phyloP scores from a whole-genome alignment of 2,797 vertebrate species.

The Taenioides sp. region DNA sequence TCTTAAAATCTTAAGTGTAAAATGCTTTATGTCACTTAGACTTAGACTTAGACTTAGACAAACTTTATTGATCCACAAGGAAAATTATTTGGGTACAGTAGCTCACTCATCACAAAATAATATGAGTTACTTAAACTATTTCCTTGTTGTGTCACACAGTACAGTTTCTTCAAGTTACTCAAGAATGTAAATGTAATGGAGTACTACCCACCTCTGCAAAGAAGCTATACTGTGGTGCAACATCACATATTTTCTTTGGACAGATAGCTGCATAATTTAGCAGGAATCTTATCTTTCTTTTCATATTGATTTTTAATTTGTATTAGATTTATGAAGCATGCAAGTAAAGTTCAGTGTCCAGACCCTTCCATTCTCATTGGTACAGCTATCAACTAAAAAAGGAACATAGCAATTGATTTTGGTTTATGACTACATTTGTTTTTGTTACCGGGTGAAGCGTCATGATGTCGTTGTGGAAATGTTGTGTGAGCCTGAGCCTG shows the following conservation, averaged over 20 bases:
- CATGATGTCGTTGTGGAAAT: background rate
- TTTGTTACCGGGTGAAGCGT: background rate
- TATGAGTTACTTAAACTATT: background rate
- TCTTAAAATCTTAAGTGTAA: constrained; percentile 5
- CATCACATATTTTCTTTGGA: background rate
- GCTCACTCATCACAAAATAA: too few relatives aligned
- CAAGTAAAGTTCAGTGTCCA: background rate
- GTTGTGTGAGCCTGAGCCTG: constrained; percentile 7
- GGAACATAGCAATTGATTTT: background rate
- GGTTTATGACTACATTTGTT: background rate
- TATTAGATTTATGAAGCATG: background rate
- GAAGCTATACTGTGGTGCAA: background rate
- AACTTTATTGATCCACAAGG: too few relatives aligned
- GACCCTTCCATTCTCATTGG: background rate
- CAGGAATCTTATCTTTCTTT: background rate
- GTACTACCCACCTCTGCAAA: too few relatives aligned
- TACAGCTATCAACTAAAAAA: background rate
- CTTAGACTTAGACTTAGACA: too few relatives aligned
- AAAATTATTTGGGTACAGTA: too few relatives aligned
- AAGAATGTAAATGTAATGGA: too few relatives aligned
- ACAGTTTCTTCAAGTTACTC: too few relatives aligned
- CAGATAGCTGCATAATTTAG: background rate
- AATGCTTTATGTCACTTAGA: too few relatives aligned
- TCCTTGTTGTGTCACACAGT: background rate
- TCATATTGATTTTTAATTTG: background rate